Base-by-base conservation (phyloP, 2,113 vertebrate species). In the Pterocles burchelli region DNA sequence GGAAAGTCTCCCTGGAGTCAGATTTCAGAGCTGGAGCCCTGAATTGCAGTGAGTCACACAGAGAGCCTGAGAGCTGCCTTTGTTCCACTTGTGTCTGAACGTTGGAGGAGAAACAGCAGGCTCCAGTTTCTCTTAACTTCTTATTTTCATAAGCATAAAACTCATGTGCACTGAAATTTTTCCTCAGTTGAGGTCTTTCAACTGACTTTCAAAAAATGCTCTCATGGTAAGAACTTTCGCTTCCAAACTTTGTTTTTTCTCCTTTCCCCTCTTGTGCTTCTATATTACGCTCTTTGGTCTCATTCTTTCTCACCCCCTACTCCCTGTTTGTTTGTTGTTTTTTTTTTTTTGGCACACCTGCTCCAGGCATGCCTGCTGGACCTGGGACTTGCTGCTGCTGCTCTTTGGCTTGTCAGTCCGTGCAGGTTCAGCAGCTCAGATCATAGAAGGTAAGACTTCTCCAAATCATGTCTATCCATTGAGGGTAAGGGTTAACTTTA, bases 361-460 rank as follows among this genome's bases (percentile, higher is more conserved):
- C 77, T 96, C 86, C 91, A 97, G 97, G 77, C 94, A 88, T 11
- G 63, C 54, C 68, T 78, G 88, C 74, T 84, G 90, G 94, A 96
- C 94, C 85, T 90, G 95, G 96, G 79, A 92, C 55, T 94, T 95
- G 85, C 67, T 71, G 17, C 80, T 96, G 4, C 79, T 96, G 68
- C 68, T 97, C 34, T 74, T 94, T 76, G 90, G 77, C 52, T 97
- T 96, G 34, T 93, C 93, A 92, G n/a, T 96, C 85, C 93, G 20
- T 43, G 70, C 62, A 38, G 85, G 90, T 41, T 86, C 92, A 73
- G 81, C 95, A 61, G 89, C 97, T 84, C 94, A 97, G 91, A 92
- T 97, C 77, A 97, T 97, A 85, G 97, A 98, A 97, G 97, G 97
- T 98, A 97, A 97, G 97, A 75, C 28, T 80, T 65, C 63, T 91